A percentile compares a stretch with the other conserved stretches of the same genome.
Evolutionary conservation across 2,113 vertebrate species (phyloP).

Genomic region (Enhydra lutris): DNA sequence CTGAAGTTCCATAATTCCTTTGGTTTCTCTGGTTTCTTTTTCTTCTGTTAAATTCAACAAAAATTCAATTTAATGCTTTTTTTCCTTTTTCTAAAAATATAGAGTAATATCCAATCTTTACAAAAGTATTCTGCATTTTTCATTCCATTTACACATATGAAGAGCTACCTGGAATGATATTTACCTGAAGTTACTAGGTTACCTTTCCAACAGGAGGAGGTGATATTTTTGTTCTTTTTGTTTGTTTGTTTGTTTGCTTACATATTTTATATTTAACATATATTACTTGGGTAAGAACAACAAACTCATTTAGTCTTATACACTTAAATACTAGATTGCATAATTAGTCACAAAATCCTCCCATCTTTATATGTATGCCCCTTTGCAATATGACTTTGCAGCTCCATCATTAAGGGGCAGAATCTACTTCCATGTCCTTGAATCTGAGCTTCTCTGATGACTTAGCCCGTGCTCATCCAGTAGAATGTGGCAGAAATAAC

Average conservation of each 20-base stretch:
- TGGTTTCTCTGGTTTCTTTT: conserved; percentile 51
- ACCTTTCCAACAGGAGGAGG: not conserved
- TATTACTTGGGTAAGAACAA: not conserved
- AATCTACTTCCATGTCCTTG: not conserved
- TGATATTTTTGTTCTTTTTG: not conserved
- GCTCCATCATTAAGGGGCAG: not conserved
- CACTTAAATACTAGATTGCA: not conserved
- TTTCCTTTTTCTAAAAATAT: conserved; percentile 42
- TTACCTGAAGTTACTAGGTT: not conserved
- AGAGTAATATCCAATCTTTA: not conserved
- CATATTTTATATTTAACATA: not conserved
- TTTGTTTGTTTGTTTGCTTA: not conserved
- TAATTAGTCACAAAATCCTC: not conserved
- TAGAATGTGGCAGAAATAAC: not conserved
- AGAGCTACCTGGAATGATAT: not conserved
- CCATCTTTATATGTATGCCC: not conserved
- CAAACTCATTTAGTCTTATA: not conserved
- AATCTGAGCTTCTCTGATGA: not conserved
- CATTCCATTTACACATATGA: conserved; percentile 1
- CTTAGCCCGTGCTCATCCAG: not conserved
- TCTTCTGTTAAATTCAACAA: conserved; percentile 60
- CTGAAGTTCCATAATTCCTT: conserved; percentile 56
- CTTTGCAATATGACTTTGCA: not conserved
- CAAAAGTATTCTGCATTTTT: conserved; percentile 50
- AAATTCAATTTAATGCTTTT: conserved; percentile 55